Base-by-base conservation (phyloP, 2,113 vertebrate genomes). In the Peucedramus taeniatus region DNA sequence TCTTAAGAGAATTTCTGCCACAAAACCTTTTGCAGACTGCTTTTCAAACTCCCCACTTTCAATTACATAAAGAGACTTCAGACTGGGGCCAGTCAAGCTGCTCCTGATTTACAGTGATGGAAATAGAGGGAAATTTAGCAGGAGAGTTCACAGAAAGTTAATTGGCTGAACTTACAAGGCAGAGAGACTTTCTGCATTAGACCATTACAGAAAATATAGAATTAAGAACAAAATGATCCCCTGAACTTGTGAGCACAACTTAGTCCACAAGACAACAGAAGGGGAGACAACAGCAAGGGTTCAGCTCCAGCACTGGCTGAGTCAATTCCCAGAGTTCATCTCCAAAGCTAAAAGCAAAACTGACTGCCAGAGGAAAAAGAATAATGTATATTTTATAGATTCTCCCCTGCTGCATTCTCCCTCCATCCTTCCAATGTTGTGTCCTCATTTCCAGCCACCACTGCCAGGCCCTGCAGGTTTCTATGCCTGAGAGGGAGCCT, bases 121-220 rank as follows among this genome's bases (percentile, higher is more conserved):
- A 92, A 80, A 74, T 4, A 7, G 20, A 90, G 17, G 66, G 37
- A 87, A 83, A 51, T 10, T 33, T 74, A 66, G 37, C 85, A 88
- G 59, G 9, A 89, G 64, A 90, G 94, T 93, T 93, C 76, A 94
- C 40, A 79, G 56, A 86, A 90, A 94, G 87, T 93, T 85, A 96
- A 90, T 28, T 94, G 79, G 92, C 84, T 95, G 79, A 83, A 90
- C 83, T 89, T 49, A 18, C 24, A 68, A 68, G 60, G 53, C 71
- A 94, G 31, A 76, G 11, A 61, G 28, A 33, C 47, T 77, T 83
- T 83, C 82, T 63, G 68, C 24, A 66, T 74, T 44, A 63, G 45
- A 42, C 42, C 15, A 1, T 31, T 49, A 61, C 1, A 74, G 85
- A 95, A 86, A 77, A 83, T 1, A 59, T 0, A 11, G 71, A 70